These are phyloP conservation scores for Strigamia transsilvanica DNA, from an alignment of 2,888 invertebrate genomes.

Conservation along the genomic window DNA sequence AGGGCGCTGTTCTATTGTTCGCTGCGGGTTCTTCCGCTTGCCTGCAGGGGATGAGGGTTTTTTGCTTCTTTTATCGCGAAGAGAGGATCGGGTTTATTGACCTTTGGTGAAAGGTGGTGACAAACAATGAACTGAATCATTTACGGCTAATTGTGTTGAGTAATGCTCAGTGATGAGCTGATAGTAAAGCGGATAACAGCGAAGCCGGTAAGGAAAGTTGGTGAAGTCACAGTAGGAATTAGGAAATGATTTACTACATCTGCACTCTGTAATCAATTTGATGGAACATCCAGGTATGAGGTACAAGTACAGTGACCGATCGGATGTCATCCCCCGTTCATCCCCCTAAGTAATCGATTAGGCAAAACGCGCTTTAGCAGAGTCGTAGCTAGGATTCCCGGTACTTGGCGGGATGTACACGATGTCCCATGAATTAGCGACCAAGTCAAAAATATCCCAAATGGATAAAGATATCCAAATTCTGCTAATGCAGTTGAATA, in stretches of 20 bases:
- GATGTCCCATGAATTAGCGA: no score
- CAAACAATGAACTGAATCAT: constrained; percentile 2
- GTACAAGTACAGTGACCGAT: no score
- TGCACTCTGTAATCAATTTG: no score
- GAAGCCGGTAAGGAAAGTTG: background rate
- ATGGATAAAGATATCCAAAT: no score
- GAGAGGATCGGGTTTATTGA: background rate
- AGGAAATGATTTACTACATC: background rate
- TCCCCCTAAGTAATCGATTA: no score
- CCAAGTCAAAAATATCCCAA: no score
- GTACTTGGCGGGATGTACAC: no score
- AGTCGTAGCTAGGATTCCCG: no score
- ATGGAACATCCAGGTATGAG: no score
- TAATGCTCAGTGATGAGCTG: constrained; percentile 3
- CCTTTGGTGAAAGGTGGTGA: background rate
- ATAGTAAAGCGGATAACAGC: background rate
- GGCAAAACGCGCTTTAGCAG: no score
- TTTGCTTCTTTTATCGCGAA: background rate
- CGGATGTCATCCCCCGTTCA: no score
- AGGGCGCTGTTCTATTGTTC: background rate
- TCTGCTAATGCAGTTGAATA: no score
- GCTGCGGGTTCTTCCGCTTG: constrained; percentile 2
- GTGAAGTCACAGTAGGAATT: background rate
- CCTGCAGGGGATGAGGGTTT: background rate
- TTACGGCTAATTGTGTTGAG: background rate